phyloP scores from a whole-genome alignment of 2,888 invertebrate species.

The Tholera decimalis region DNA sequence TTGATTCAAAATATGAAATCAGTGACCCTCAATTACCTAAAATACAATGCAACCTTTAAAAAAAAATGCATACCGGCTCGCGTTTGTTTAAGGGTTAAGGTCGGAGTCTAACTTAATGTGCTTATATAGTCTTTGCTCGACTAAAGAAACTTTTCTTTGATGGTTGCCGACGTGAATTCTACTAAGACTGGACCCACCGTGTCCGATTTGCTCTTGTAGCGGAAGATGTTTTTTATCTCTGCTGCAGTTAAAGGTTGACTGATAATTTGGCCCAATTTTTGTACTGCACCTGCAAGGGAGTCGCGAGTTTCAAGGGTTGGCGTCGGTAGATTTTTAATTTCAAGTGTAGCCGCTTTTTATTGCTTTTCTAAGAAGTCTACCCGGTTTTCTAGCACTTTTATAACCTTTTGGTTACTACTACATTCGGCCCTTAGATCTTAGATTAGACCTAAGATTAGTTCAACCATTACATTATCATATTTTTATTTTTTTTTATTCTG shows the following conservation, averaged over 20 bases:
- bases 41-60: no score
- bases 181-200: background rate
- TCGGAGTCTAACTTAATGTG: no score
- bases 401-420: slow-evolving; percentile 1
- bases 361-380: background rate
- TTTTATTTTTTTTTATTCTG: background rate
- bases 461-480: background rate
- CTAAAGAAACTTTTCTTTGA: background rate
- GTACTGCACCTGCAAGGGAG: background rate
- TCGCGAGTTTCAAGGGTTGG: slow-evolving; percentile 3
- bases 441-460: no score
- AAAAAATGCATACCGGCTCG: no score
- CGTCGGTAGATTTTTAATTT: background rate
- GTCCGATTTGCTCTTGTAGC: background rate
- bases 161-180: background rate
- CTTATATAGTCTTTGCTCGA: background rate
- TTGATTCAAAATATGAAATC: no score
- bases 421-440: background rate
- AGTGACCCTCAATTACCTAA: no score
- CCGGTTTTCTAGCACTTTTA: no score
- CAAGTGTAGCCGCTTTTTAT: background rate
- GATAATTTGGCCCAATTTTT: background rate
- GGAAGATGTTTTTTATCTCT: background rate
- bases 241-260: background rate
- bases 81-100: no score